phyloP scores from a whole-genome alignment of 2,888 invertebrate species.

The Metalampra italica region DNA sequence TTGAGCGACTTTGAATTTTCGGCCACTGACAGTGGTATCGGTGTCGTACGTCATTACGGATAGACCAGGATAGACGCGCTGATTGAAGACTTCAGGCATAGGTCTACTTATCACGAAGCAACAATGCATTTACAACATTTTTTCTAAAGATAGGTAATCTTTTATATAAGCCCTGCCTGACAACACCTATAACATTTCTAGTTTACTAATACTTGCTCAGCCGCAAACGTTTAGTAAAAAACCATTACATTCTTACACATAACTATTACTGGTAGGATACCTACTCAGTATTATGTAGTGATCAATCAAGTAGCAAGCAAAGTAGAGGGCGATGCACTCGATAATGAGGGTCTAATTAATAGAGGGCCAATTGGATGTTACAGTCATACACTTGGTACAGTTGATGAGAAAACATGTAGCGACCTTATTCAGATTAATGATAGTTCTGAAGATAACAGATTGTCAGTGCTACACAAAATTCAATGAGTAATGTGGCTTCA shows the following conservation, averaged over 20 bases:
- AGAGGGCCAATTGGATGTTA: not conserved
- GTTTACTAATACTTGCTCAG: not conserved
- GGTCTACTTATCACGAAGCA: too few species aligned
- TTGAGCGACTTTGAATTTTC: too few species aligned
- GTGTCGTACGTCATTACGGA: too few species aligned
- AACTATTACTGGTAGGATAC: constrained; percentile 2
- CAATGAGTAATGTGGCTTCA: too few species aligned
- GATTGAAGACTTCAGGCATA: too few species aligned
- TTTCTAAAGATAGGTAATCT: not conserved
- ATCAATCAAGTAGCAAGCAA: constrained; percentile 14
- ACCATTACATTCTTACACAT: constrained; percentile 5
- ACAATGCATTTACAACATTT: too few species aligned
- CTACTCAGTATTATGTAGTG: constrained; percentile 5
- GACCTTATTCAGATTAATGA: too few species aligned
- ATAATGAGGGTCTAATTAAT: not conserved
- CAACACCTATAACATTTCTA: not conserved
- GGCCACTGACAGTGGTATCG: too few species aligned
- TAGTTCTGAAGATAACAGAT: too few species aligned
- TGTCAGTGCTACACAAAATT: too few species aligned
- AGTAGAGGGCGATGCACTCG: constrained; percentile 1
- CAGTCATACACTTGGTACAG: not conserved
- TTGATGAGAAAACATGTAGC: too few species aligned
- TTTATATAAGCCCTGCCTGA: not conserved
- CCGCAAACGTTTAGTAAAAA: not conserved
- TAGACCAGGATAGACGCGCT: too few species aligned